A percentile compares a stretch with the other conserved stretches of the same genome.
Conservation (phyloP, 2,888 invertebrate species). For the Dermolepida albohirtum region DNA sequence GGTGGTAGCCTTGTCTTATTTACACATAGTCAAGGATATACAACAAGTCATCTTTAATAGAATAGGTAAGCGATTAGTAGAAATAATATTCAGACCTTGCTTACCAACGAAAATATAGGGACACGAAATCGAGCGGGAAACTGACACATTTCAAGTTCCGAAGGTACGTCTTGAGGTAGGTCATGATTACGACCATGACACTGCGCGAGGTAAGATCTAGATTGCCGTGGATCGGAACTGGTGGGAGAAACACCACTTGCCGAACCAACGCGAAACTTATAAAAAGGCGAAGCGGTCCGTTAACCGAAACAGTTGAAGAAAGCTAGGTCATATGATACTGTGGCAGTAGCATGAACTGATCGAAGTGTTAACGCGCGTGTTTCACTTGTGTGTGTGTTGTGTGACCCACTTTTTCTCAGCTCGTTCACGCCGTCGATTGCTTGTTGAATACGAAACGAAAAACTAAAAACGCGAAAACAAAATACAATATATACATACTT, state of each 20-base stretch:
- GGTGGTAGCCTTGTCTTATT: conserved; percentile 24
- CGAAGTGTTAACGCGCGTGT: conserved; percentile 48
- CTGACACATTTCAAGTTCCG: conserved; percentile 11
- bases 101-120: not conserved
- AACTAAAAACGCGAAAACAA: too few relatives aligned
- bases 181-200: conserved; percentile 60
- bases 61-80: not conserved
- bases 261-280: conserved; percentile 48
- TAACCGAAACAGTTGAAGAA: conserved; percentile 57
- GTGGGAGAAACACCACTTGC: conserved; percentile 41
- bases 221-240: conserved; percentile 34
- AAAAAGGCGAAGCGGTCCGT: conserved; percentile 47
- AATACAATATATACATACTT: too few relatives aligned
- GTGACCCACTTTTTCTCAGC: conserved; percentile 46
- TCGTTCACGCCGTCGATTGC: too few relatives aligned
- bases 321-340: conserved; percentile 64
- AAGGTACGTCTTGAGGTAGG: conserved; percentile 55
- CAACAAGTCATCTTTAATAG: conserved; percentile 8
- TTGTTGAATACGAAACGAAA: not conserved
- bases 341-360: conserved; percentile 60
- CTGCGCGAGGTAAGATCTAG: conserved; percentile 52
- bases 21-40: conserved; percentile 27
- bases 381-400: conserved; percentile 42
- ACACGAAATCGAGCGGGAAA: conserved; percentile 2
- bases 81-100: conserved; percentile 16